A percentile compares a stretch with the other conserved stretches of the same genome.
Conservation (phyloP, 2,888 invertebrate genomes). For the Hecatera dysodea region DNA sequence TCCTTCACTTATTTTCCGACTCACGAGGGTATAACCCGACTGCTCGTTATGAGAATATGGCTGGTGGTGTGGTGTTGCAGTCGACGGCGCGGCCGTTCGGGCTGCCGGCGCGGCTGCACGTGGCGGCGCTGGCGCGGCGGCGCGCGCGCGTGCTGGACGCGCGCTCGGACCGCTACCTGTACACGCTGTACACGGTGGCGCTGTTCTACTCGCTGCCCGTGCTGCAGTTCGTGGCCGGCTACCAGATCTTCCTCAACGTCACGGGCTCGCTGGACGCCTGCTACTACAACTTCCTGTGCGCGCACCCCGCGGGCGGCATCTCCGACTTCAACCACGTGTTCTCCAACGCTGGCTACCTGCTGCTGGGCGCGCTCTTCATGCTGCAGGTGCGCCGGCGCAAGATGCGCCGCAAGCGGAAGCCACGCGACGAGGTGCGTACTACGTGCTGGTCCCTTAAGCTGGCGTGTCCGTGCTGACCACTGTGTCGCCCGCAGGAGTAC, state of each 20-base stretch:
- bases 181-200: slow-evolving; percentile 94
- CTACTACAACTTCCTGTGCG: slow-evolving; percentile 97
- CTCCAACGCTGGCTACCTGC: slow-evolving; percentile 96
- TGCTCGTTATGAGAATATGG: too few relatives aligned
- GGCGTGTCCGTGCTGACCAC: not conserved
- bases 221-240: slow-evolving; percentile 95
- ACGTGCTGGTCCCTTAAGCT: rapidly evolving
- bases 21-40: too few relatives aligned
- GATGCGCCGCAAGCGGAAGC: slow-evolving; percentile 69
- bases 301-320: slow-evolving; percentile 94
- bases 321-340: slow-evolving; percentile 97
- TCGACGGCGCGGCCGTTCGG: slow-evolving; percentile 76
- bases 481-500: slow-evolving; percentile 87
- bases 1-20: too few relatives aligned
- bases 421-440: slow-evolving; percentile 75
- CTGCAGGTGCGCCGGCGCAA: slow-evolving; percentile 91
- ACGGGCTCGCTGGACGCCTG: slow-evolving; percentile 97
- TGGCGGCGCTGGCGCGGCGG: slow-evolving; percentile 84
- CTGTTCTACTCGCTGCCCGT: slow-evolving; percentile 97
- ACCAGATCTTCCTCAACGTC: slow-evolving; percentile 94
- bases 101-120: slow-evolving; percentile 83
- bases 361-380: slow-evolving; percentile 95
- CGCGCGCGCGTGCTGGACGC: slow-evolving; percentile 81
- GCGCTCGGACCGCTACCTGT: slow-evolving; percentile 89
- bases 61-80: not conserved